Base-by-base conservation (phyloP, 1,140 invertebrate species). In the Drosophila leontia region DNA sequence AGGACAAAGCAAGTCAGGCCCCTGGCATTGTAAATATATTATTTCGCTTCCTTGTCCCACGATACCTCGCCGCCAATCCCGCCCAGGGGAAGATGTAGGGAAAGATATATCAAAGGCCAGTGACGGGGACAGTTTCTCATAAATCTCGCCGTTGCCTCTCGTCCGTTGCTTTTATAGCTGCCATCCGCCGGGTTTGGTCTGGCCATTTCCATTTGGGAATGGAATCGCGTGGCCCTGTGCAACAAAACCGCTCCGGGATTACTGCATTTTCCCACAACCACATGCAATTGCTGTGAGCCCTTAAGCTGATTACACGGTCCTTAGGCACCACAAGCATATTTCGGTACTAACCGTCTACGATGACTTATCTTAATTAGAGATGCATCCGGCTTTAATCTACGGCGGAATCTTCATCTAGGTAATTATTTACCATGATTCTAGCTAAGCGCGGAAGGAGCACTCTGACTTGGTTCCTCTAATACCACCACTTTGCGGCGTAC, bases 1-100 rank as follows among this genome's bases (percentile, higher is more conserved):
- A 80, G 81, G 60, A 80, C 80, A 85, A 80, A 81, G 80, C 84
- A 59, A 61, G 64, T 85, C 64, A 65, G 59, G 70, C 83, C 84
- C 80, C 76, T 69, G 83, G 84, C 83, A 71, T 77, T 77, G 75
- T 77, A 78, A 78, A 78, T 78, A 78, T 77, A 62, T 78, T 78
- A 74, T 57, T 71, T 63, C 53, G 45, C 39, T 59, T 72, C 63
- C 56, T 51, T 61, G 35, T 47, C 55, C 41, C 48, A 47, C 63
- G 48, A 70, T 55, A 34, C 53, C 32, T 11, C 9, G 19, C 32
- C 32, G 19, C 56, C 41, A 19, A 13, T 23, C 19, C 50, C 17
- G 5, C 42, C 44, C 34, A 19, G 29, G 32, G 60, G 12, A 51
- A 37, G 47, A 51, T 58, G 45, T 12, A 0, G 50, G 50, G 15